Conservation (phyloP, 53 echinoderm and acorn worm genomes). For the Temnopleurus reevesii region DNA sequence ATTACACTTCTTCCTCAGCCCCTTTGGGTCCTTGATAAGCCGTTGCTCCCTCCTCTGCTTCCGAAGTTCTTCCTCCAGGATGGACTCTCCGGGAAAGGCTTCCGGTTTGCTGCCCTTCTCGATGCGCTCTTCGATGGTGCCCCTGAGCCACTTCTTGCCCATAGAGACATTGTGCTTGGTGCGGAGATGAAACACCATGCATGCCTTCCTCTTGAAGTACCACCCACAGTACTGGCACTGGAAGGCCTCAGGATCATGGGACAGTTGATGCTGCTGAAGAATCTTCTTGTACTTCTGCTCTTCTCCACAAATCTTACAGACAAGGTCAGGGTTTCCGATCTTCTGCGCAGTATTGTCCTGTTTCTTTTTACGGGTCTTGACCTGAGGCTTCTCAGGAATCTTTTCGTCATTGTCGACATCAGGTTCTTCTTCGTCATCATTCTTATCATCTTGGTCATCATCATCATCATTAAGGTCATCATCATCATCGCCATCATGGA, state of each 20-base stretch:
- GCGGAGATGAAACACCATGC: not conserved
- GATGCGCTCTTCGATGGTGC: not conserved
- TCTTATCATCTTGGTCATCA: no score
- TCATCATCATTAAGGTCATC: no score
- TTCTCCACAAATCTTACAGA: constrained; percentile 3
- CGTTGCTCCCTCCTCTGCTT: not conserved
- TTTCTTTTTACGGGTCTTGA: not conserved
- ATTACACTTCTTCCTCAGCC: not conserved
- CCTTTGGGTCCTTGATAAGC: not conserved
- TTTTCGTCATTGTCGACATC: no score
- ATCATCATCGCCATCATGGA: no score
- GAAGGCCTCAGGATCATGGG: not conserved
- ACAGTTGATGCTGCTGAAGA: not conserved
- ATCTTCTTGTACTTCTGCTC: not conserved
- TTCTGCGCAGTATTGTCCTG: not conserved
- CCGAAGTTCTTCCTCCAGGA: not conserved
- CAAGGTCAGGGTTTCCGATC: not conserved
- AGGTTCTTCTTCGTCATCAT: no score
- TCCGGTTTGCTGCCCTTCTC: not conserved
- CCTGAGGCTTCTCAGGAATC: not conserved
- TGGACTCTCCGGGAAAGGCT: not conserved
- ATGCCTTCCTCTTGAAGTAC: constrained; percentile 22
- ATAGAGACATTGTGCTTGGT: not conserved
- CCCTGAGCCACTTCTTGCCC: not conserved
- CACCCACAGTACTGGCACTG: constrained; percentile 18